Base-by-base conservation (phyloP, 2,113 vertebrate species). In the Dipodomys merriami region DNA sequence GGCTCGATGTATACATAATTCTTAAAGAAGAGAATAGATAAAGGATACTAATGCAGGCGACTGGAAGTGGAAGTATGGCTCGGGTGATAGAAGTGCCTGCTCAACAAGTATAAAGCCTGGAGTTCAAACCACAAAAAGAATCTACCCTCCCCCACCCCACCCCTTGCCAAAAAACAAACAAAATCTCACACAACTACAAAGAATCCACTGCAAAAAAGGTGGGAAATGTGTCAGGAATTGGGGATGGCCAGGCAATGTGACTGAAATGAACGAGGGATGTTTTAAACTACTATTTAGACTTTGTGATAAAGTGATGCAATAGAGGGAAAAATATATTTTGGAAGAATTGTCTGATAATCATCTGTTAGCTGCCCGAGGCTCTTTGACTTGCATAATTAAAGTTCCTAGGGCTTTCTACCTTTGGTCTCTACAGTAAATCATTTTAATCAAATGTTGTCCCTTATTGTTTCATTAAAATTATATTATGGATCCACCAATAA, bases 401-500 rank as follows among this genome's bases (percentile, higher is more conserved):
- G 25, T 90, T 95, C 65, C 96, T 71, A 84, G 96, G 95, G 90
- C 71, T 96, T 46, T 65, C 29, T 88, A 30, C 33, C 33, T 90
- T 94, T 93, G 74, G 82, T 76, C 57, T 93, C 18, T 96, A 23
- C 94, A 97, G 92, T n/a, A 88, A 83, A 84, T 18, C 71, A 29
- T 79, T 97, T 95, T 96, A 96, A 96, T 94, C 84, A 96, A 96
- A 67, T 69, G 80, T 94, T 96, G 84, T 98, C 95, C 94, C 97
- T 97, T 97, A 97, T 20, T 97, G 89, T 94, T 96, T 94, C 77
- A 86, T 79, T 97, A 87, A 97, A 96, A 94, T 96, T 97, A 92
- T 97, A 97, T 96, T 97, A 96, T 97, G 90, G 69, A 93, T 93
- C 95, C 91, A 97, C 93, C 86, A 97, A 96, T 97, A 98, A 97